Evolutionary conservation across 1,140 invertebrate species (phyloP), one percentile per base, ranked within the genome.

Genomic region (Colletes gigas): DNA sequence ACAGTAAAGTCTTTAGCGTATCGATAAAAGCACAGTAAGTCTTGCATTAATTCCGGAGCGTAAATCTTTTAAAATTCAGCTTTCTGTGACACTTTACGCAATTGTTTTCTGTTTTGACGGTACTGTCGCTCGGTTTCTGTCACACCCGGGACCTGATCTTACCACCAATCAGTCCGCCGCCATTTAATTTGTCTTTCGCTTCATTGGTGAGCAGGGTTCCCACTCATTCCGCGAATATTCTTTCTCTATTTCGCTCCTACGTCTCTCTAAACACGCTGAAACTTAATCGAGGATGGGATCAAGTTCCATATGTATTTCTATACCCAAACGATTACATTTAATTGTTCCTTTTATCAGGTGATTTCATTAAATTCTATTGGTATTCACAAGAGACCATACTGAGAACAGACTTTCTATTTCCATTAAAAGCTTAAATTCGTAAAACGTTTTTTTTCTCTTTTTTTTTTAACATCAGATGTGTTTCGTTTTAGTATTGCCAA

Each of bases 1-100:
- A 85, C 80, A 92, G 85, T 92, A 92, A 91, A 89, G 83, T 92
- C 89, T 92, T 92, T 92, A 92, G 90, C 87, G 89, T 92, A 89
- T 88, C 90, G 82, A 86, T 90, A 88, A 89, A 90, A 86, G 85
- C 90, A 86, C 89, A 92, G 91, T 93, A 92, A 93, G 90, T 92
- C 81, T 89, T 72, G 60, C 19, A 70, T 19, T 19, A 54, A 10
- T 52, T 19, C 41, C 67, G 71, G 71, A 66, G 30, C 60, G 71
- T 76, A n/a, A 77, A 72, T 59, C 21, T 39, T 78, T 65, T n/a
- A n/a, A 76, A 55, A 77, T n/a, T 62, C 65, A 72, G 80, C 83
- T 86, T 86, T 79, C 80, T 86, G 75, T 86, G 75, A 85, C 57
- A 83, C 67, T 88, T 75, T 66, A 65, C 21, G 72, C 71, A 86